A percentile compares a stretch with the other conserved stretches of the same genome.
These are phyloP conservation scores for Manis javanica DNA, from an alignment of 2,797 vertebrate species.

Conservation along the genomic window DNA sequence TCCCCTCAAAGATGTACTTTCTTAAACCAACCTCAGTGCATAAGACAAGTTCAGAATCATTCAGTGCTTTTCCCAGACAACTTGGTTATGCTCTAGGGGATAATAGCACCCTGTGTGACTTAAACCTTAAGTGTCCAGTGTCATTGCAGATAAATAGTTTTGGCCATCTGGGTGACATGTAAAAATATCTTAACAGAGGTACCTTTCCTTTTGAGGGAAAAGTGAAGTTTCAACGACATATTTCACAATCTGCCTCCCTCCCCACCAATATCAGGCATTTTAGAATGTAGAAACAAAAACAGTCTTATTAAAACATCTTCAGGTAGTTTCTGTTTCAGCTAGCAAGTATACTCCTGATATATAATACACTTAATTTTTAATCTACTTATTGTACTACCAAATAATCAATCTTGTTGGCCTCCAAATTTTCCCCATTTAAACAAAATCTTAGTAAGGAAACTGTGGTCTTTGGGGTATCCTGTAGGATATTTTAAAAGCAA, in stretches of 20 bases:
- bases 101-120: neutral
- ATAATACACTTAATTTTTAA: neutral
- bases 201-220: neutral
- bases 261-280: neutral
- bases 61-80: slow-evolving; percentile 3
- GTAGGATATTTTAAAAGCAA: slow-evolving; percentile 61
- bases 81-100: neutral
- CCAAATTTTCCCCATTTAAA: slow-evolving; percentile 21
- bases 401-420: slow-evolving; percentile 27
- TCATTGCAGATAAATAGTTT: neutral
- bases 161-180: neutral
- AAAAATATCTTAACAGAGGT: neutral
- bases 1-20: neutral
- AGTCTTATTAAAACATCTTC: slow-evolving; percentile 13
- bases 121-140: neutral
- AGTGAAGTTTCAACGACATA: slow-evolving; percentile 61
- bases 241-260: neutral
- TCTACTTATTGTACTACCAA: slow-evolving; percentile 22
- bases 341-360: neutral
- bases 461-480: neutral
- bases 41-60: slow-evolving; percentile 14
- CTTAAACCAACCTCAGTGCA: slow-evolving; percentile 1
- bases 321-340: slow-evolving; percentile 55
- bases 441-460: slow-evolving; percentile 43
- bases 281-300: neutral